Evolutionary conservation across 2,888 invertebrate species (phyloP), one percentile per base, ranked within the genome.

Genomic region (Drosophila conformis): DNA sequence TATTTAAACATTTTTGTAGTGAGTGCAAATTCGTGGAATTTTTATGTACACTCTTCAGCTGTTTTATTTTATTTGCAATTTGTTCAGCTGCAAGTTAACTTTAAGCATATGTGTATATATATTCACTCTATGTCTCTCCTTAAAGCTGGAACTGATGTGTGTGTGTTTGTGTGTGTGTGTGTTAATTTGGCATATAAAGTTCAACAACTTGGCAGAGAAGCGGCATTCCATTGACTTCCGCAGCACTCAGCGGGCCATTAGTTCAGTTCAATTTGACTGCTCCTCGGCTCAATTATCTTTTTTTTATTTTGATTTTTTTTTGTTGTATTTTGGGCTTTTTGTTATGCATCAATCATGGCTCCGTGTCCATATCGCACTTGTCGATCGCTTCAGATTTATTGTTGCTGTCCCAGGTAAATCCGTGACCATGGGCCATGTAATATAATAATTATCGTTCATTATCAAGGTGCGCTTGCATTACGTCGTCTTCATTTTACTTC

Each of bases 371-470:
- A 35, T 64, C 38, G 31, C 40, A 59, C 58, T 71, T 65, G 64
- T 57, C 38, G 49, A 67, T 38, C 57, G 49, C 38, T 68, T 40
- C 40, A 21, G 18, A 64, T 61, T 62, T 66, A 35, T 52, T 54
- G 29, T 56, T 27, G 48, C 69, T 33, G 60, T 58, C 46, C 46
- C 18, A 64, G 63, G 53, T 49, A 57, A 54, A 67, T 48, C 65
- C 62, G 60, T 70, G 77, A 64, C 73, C 66, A 67, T 78, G 74
- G 69, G 49, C 69, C 75, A 60, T 83, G 83, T 83, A 83, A 83
- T 59, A 80, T 59, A 80, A 71, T 78, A 76, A 83, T 80, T 83
- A 83, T 83, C 82, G 82, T 80, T 82, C 82, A 83, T 83, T 83
- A 83, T 82, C 83, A 83, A 83, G 83, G 82, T 82, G 71, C 60